Evolutionary conservation across 2,113 vertebrate species (phyloP), one percentile per base, ranked within the genome.

Genomic region (Hippocampus guttulatus): DNA sequence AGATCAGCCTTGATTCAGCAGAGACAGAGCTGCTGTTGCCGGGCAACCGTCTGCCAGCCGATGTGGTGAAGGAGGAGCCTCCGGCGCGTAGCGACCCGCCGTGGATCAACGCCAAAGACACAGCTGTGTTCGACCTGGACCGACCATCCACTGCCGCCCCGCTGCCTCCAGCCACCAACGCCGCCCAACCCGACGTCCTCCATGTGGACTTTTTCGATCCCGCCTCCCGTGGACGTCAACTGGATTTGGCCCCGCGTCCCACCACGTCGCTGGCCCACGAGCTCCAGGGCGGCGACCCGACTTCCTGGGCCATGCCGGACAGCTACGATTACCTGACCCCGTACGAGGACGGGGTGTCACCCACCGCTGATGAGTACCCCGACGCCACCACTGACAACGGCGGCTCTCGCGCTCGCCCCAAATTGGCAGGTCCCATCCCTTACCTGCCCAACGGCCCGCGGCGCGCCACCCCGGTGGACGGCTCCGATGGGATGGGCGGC

Each of bases 311-410:
- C 9, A 89, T 96, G 81, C 92, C 92, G 0, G 93, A 94, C 64
- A 91, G 88, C 74, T 95, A 97, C 0, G 94, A 97, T 10, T 95
- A 97, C 90, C 93, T 95, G 86, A 95, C 94, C 0, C 94, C 95
- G 6, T 95, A 94, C 3, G 95, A 95, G 0, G 93, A 95, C 1
- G 91, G 91, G 0, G 92, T 91, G 79, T 93, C 95, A 33, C 95
- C 95, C 41, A 93, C 95, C 0, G 92, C 93, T 2, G 95, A 96
- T 1, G 94, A 96, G 41, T 95, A 95, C 49, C 86, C 90, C 72
- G 88, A 90, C 33, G 93, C 93, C 75, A 95, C 94, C 5, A 93
- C 93, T 0, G 94, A 94, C 3, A 90, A 92, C 0, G 87, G 93
- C 0, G 93, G 38, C 5, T 73, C 54, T 67, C 93, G 74, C 45